Percentiles rank a stretch among this genome's conserved stretches.
Evolutionary conservation across 2,888 invertebrate species (phyloP).

Genomic region (Clivina fossor): DNA sequence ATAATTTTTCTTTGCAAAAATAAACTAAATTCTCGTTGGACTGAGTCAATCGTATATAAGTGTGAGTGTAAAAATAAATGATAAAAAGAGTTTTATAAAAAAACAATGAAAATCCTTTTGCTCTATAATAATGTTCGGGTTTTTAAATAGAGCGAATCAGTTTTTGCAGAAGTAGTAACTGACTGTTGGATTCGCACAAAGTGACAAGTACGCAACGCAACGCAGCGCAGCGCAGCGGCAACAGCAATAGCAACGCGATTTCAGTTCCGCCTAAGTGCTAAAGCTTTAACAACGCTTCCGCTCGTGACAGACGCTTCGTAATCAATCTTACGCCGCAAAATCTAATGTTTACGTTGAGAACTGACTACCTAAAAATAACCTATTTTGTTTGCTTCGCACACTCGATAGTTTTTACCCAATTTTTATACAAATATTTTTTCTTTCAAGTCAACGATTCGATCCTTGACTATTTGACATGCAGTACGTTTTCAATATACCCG

Average conservation of each 20-base stretch:
- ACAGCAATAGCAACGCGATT: slow-evolving; percentile 17
- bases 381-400: background rate
- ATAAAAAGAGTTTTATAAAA: too few species aligned
- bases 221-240: background rate
- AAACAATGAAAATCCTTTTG: too few species aligned
- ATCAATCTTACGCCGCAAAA: slow-evolving; percentile 22
- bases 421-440: background rate
- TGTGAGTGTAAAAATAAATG: too few species aligned
- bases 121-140: too few species aligned
- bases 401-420: background rate
- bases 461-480: background rate
- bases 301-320: slow-evolving; percentile 20
- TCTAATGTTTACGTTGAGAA: slow-evolving; percentile 13
- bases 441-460: background rate
- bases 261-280: slow-evolving; percentile 24
- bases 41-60: too few species aligned
- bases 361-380: slow-evolving; percentile 16
- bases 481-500: too few species aligned
- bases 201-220: too few species aligned
- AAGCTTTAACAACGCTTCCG: slow-evolving; percentile 21
- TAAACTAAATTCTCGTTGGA: too few species aligned
- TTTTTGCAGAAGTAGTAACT: too few species aligned
- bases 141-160: too few species aligned
- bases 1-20: too few species aligned
- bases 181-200: too few species aligned